Conservation (phyloP, 2,888 invertebrate species). For the Oxytorus armatus region DNA sequence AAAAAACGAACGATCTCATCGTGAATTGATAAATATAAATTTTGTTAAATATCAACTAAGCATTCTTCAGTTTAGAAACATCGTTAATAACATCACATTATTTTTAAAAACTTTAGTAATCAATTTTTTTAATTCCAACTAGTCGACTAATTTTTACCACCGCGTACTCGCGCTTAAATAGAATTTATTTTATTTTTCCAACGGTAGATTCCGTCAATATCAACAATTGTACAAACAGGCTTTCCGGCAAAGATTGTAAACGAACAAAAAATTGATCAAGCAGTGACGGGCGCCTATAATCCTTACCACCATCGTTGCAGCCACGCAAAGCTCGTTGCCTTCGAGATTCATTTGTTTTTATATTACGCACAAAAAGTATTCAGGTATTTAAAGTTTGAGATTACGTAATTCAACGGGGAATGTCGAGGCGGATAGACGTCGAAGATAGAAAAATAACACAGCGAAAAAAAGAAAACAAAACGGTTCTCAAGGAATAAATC, state of each 20-base stretch:
- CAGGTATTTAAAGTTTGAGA: slow-evolving; percentile 12
- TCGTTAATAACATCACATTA: no score
- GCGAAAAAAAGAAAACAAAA: slow-evolving; percentile 33
- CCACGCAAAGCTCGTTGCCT: background rate
- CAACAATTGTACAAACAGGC: slow-evolving; percentile 6
- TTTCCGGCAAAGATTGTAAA: background rate
- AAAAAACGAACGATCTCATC: no score
- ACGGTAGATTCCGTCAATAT: slow-evolving; percentile 27
- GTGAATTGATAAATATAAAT: background rate
- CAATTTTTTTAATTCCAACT: background rate
- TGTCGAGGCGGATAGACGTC: background rate
- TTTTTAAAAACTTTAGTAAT: background rate
- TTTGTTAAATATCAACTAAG: background rate
- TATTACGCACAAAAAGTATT: no score
- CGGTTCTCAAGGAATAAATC: slow-evolving; percentile 62
- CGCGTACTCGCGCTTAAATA: background rate
- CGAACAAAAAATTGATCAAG: background rate
- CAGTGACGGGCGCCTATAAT: slow-evolving; percentile 33
- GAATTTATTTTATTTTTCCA: background rate
- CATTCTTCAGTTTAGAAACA: background rate
- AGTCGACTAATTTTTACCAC: background rate
- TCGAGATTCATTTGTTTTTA: background rate
- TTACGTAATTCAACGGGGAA: slow-evolving; percentile 41
- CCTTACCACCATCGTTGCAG: slow-evolving; percentile 21
- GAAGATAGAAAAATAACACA: background rate